These are phyloP conservation scores for Gryllus bimaculatus DNA, from an alignment of 1,140 invertebrate genomes.

Conservation along the genomic window DNA sequence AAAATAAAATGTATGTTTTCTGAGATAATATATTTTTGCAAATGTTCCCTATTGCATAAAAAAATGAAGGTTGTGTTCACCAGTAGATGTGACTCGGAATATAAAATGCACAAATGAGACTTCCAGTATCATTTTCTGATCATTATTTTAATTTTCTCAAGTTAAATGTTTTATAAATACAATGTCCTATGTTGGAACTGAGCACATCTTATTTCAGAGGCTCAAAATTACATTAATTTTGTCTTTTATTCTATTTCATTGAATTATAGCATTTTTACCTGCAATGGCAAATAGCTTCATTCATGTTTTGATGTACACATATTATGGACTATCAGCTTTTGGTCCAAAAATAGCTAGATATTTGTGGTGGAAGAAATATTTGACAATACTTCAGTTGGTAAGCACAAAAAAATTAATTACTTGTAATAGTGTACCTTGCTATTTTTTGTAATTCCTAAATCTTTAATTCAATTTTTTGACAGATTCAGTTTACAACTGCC, in stretches of 20 bases:
- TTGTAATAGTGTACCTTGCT: neutral
- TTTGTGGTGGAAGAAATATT: conserved; percentile 91
- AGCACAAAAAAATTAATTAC: conserved; percentile 22
- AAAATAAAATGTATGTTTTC: neutral
- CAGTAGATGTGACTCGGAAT: too few species aligned
- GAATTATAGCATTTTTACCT: conserved; percentile 61
- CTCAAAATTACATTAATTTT: too few species aligned
- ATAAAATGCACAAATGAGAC: too few species aligned
- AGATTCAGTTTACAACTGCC: conserved; percentile 81
- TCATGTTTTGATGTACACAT: conserved; percentile 88
- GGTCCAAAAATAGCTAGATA: conserved; percentile 69
- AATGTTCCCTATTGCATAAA: too few species aligned
- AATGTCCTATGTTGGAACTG: too few species aligned
- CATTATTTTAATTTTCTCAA: too few species aligned
- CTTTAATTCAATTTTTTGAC: conserved; percentile 25
- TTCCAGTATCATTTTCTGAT: too few species aligned
- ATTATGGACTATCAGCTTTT: conserved; percentile 77
- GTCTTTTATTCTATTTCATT: too few species aligned
- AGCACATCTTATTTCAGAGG: too few species aligned
- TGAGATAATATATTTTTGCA: too few species aligned
- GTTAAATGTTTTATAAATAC: too few species aligned
- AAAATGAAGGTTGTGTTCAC: too few species aligned
- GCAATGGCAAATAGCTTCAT: conserved; percentile 86
- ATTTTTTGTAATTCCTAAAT: neutral
- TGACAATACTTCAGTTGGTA: conserved; percentile 71